Evolutionary conservation across 2,113 vertebrate species (phyloP).

Genomic region (Actenoides hombroni): DNA sequence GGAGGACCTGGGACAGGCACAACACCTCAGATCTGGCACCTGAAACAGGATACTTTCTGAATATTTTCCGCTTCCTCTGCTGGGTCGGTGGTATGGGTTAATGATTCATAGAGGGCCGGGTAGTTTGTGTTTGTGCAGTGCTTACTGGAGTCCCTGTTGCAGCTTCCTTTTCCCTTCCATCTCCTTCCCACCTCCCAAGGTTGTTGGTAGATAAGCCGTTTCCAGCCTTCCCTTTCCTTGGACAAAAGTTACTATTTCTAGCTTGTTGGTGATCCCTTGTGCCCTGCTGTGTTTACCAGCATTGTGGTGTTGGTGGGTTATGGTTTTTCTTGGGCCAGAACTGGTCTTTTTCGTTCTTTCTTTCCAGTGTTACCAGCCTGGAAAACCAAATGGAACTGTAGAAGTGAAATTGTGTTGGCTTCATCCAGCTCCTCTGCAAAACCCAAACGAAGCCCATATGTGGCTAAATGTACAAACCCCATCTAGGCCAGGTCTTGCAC

Average conservation of each 20-base stretch:
- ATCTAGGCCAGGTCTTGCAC: background rate
- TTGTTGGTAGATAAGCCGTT: background rate
- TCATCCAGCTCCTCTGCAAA: background rate
- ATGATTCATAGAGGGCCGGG: constrained; percentile 19
- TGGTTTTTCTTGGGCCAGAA: background rate
- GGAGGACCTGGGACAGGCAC: background rate
- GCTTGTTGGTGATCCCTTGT: background rate
- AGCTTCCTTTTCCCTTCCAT: background rate
- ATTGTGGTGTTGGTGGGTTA: background rate
- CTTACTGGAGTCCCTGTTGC: background rate
- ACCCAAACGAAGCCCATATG: background rate
- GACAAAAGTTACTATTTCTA: background rate
- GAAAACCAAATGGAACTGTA: background rate
- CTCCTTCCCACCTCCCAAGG: background rate
- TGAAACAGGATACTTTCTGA: background rate
- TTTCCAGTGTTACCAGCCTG: background rate
- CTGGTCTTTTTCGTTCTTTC: background rate
- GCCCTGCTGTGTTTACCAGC: background rate
- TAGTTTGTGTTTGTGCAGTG: background rate
- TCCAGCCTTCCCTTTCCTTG: background rate
- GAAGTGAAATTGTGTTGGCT: background rate
- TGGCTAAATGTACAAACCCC: background rate
- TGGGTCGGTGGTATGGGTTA: background rate
- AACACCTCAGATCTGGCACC: background rate
- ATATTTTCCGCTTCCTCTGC: background rate